Conservation (phyloP, 2,113 vertebrate genomes). For the Larimichthys polyactis region DNA sequence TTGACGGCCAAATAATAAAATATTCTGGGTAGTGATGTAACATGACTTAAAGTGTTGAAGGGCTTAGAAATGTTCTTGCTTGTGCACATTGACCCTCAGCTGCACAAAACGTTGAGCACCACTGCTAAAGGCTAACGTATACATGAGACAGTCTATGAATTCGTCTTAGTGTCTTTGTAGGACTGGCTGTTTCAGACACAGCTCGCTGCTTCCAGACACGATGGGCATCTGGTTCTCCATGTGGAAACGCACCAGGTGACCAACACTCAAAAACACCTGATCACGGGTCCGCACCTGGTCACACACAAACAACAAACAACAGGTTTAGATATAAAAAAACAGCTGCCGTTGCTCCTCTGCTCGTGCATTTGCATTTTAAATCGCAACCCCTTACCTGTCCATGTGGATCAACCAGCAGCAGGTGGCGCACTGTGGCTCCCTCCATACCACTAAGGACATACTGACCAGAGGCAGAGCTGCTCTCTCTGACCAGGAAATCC, state of each 20-base stretch:
- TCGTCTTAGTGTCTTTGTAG: conserved; percentile 75
- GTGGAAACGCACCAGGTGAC: conserved; percentile 93
- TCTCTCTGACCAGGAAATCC: conserved; percentile 94
- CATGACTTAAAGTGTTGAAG: not conserved
- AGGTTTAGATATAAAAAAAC: not conserved
- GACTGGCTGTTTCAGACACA: conserved; percentile 91
- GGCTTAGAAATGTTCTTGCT: not conserved
- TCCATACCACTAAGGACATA: conserved; percentile 94
- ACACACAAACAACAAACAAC: conserved; percentile 15
- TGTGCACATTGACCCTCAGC: not conserved
- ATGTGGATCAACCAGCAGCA: conserved; percentile 93
- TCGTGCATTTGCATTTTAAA: not conserved
- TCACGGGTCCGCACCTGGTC: conserved; percentile 93
- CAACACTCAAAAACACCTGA: conserved; percentile 89
- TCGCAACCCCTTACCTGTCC: conserved; percentile 87
- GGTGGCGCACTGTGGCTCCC: conserved; percentile 89
- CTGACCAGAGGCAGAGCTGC: conserved; percentile 89
- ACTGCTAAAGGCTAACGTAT: not conserved
- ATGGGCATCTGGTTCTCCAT: conserved; percentile 93
- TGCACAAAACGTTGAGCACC: not conserved
- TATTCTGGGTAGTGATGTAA: not conserved
- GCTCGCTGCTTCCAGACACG: conserved; percentile 91
- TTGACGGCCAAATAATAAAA: not conserved
- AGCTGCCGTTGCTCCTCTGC: not conserved
- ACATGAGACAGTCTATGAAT: conserved; percentile 16